Base-by-base conservation (phyloP, 2,888 invertebrate genomes). In the Alitta virens region DNA sequence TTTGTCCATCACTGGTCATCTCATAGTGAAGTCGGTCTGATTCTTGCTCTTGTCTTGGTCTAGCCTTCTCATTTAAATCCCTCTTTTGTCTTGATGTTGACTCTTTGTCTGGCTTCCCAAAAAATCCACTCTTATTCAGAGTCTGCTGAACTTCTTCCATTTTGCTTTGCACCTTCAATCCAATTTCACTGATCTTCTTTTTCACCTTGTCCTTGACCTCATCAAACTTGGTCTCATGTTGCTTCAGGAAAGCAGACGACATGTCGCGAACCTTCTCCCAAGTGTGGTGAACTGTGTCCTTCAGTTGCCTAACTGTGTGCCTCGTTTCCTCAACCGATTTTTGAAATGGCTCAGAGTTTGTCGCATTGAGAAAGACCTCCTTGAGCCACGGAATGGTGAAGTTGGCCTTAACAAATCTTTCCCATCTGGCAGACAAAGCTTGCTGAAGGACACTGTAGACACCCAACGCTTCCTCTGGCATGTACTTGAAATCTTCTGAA, bases 201-300 rank as follows among this genome's bases (percentile, higher is more conserved):
- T 25, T 23, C 9, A 64, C 43, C 43, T 33, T 23, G 16, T 56
- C 56, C 16, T 52, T 18, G 7, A 59, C 59, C 1, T 2, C 23
- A 14, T 52, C 2, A 16, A 59, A 21, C 23, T 27, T 59, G 9
- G 50, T 21, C 43, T 56, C 59, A 23, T 33, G 50, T 46, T 58
- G 56, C 7, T 18, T n/a, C 12, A 64, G 33, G n/a, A 62, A 56
- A 9, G 50, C 27, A 16, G n/a, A 38, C 18, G 62, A 57, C 7
- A 64, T 24, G 46, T 62, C 57, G 27, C 57, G 57, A 38, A 60
- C 54, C 26, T 55, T 50, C 16, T 60, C 46, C 65, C 62, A 60
- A 9, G 63, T 65, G 16, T 53, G 25, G 25, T 61, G 46, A 24
- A 65, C 49, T 23, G 56, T 62, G 24, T 60, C n/a, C 21, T 42